A percentile compares a stretch with the other conserved stretches of the same genome.
phyloP scores from a whole-genome alignment of 2,888 invertebrate species.

The Microplitis deprimator region DNA sequence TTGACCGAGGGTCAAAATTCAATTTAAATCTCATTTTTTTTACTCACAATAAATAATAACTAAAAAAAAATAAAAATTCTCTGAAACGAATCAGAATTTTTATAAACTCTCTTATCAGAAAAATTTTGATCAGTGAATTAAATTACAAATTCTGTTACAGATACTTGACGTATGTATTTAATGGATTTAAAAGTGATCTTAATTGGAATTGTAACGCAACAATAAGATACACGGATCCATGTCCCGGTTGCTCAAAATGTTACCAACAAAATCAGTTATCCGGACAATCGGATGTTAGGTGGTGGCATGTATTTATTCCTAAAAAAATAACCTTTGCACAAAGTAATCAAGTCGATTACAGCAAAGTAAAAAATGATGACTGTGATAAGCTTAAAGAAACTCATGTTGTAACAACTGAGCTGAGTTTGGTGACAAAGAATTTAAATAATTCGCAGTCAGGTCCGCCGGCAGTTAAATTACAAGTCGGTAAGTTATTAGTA shows the following conservation, averaged over 20 bases:
- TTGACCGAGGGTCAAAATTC: no score
- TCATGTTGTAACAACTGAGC: conserved; percentile 77
- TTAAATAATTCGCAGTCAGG: conserved; percentile 60
- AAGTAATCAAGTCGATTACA: conserved; percentile 68
- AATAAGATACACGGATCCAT: conserved; percentile 85
- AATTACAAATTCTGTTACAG: conserved; percentile 59
- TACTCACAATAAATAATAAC: no score
- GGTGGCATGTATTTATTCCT: conserved; percentile 73
- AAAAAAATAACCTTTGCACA: conserved; percentile 52
- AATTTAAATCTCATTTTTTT: no score
- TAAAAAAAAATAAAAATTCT: no score
- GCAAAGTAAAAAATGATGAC: conserved; percentile 74
- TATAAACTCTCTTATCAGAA: no score
- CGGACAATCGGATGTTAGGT: conserved; percentile 65
- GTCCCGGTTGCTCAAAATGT: conserved; percentile 86
- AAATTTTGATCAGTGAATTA: no score
- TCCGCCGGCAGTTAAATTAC: conserved; percentile 74
- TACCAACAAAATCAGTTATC: conserved; percentile 69
- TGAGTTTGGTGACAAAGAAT: conserved; percentile 75
- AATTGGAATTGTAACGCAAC: conserved; percentile 81
- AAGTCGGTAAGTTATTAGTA: conserved; percentile 70
- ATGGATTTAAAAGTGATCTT: conserved; percentile 78
- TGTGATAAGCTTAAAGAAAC: conserved; percentile 75
- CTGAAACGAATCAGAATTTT: no score
- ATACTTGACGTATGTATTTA: conserved; percentile 84